phyloP scores from a whole-genome alignment of 1,140 invertebrate species.

The Drosophila leontia region DNA sequence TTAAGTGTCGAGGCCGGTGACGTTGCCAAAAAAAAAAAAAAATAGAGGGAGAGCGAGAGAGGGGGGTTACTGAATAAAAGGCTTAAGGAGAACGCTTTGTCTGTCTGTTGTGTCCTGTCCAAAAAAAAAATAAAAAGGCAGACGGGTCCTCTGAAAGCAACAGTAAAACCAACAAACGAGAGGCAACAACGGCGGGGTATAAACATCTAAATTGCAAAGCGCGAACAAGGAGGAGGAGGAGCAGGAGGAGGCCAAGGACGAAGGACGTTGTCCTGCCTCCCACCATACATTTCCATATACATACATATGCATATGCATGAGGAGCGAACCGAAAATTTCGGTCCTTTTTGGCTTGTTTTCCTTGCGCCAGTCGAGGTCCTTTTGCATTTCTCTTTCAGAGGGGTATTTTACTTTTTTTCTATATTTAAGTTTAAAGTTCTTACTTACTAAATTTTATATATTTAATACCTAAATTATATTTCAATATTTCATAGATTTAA shows the following conservation, averaged over 20 bases:
- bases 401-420: neutral
- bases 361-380: neutral
- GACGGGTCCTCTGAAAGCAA: conserved; percentile 13
- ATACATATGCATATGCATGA: conserved; percentile 37
- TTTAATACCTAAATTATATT: neutral
- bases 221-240: neutral
- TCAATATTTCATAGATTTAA: neutral
- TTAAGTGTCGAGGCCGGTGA: conserved; percentile 39
- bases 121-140: conserved; percentile 9
- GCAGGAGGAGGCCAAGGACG: neutral
- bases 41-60: neutral
- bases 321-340: conserved; percentile 3
- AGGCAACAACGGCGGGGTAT: conserved; percentile 4
- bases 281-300: conserved; percentile 11
- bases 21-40: conserved; percentile 21
- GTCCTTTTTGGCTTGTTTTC: conserved; percentile 2
- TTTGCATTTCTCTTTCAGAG: neutral
- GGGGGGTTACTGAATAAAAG: conserved; percentile 30
- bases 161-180: conserved; percentile 23
- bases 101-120: neutral
- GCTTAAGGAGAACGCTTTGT: conserved; percentile 36
- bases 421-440: neutral
- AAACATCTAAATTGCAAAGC: conserved; percentile 41
- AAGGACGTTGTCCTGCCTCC: neutral
- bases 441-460: neutral